Evolutionary conservation across 2,888 invertebrate species (phyloP), one percentile per base, ranked within the genome.

Genomic region (Clivina fossor): DNA sequence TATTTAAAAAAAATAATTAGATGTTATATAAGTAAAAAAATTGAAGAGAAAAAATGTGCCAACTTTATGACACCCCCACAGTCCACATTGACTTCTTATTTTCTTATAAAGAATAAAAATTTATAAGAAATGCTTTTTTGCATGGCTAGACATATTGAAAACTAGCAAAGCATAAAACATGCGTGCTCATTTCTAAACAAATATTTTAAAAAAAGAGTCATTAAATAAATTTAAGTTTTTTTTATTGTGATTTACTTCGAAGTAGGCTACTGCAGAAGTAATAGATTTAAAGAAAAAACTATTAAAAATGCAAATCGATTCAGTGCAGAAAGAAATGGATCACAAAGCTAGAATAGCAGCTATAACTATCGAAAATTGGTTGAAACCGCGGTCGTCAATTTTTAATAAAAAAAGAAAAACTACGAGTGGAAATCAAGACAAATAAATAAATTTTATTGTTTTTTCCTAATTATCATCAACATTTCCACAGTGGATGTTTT

Each of bases 51-150:
- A 16, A 38, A 30, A 35, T 40, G 38, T 50, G 40, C 50, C 50
- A 50, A 50, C 15, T 50, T 28, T 32, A 30, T 20, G 16, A 16
- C 15, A 15, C 13, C 35, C n/a, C 18, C 30, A 19, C 4, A 40
- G n/a, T 40, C 11, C 37, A 37, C n/a, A 47, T 13, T 47, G 22
- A 37, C 15, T 30, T 15, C 13, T 32, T 50, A 50, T 50, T 50
- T 50, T 50, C 50, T 41, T 41, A 50, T 26, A 5, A 49, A 38
- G 18, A 15, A 38, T 40, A 38, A 37, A 49, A 28, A 38, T 49
- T 18, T 18, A 38, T 16, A 7, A 9, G 20, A 50, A 41, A 40
- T 15, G 32, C 50, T 50, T 41, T 30, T 26, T 37, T 41, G 40
- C 28, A 44, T 28, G 28, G 44, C 32, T 41, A 40, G 35, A 8